These are phyloP conservation scores for Plagodis pulveraria DNA, from an alignment of 2,888 invertebrate species.

Conservation along the genomic window DNA sequence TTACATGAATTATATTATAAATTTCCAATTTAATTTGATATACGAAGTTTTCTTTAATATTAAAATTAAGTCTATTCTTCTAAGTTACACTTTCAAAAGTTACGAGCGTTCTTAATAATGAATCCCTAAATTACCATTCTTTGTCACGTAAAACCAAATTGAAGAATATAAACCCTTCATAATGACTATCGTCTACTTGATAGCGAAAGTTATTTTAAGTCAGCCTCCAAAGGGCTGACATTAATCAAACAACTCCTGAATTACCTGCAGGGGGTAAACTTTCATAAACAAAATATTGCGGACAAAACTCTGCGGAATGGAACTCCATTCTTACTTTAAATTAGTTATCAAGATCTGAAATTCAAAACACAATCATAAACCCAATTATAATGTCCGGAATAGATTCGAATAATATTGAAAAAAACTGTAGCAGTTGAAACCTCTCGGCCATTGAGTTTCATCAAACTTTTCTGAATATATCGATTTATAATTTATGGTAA, in stretches of 20 bases:
- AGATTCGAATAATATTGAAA: no score
- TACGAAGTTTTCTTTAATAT: background rate
- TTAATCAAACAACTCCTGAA: slow-evolving; percentile 50
- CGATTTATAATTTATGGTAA: no score
- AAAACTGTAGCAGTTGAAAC: no score
- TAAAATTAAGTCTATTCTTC: background rate
- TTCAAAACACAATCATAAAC: slow-evolving; percentile 23
- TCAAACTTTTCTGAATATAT: no score
- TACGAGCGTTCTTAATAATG: slow-evolving; percentile 18
- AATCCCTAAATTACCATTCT: slow-evolving; percentile 20
- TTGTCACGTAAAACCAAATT: slow-evolving; percentile 29
- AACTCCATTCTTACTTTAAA: slow-evolving; percentile 47
- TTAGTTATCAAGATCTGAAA: slow-evolving; percentile 37
- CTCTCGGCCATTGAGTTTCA: no score
- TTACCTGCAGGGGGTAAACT: slow-evolving; percentile 47
- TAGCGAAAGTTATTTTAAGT: slow-evolving; percentile 36
- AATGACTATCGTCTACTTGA: slow-evolving; percentile 35
- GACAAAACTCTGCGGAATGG: slow-evolving; percentile 40
- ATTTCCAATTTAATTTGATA: no score
- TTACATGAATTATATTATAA: no score
- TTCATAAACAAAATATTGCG: slow-evolving; percentile 49
- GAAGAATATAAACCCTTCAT: slow-evolving; percentile 30
- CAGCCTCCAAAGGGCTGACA: slow-evolving; percentile 41
- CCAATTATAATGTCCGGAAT: slow-evolving; percentile 11
- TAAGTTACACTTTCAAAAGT: slow-evolving; percentile 4